phyloP scores from a whole-genome alignment of 2,888 invertebrate genomes.

The Tenthredo mesomela region DNA sequence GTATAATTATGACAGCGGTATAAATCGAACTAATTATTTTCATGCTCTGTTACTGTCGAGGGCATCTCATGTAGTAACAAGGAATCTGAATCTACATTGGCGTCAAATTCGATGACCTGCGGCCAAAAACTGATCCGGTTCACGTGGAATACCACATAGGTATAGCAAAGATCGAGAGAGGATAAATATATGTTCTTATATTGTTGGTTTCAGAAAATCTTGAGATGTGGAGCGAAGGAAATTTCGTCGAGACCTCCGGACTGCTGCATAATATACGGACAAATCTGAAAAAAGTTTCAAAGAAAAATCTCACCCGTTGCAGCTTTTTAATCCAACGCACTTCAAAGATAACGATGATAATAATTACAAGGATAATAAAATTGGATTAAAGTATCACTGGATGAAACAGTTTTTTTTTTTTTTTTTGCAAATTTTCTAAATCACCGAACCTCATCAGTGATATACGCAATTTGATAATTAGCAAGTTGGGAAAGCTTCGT shows the following conservation, averaged over 20 bases:
- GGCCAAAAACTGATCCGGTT: too few relatives aligned
- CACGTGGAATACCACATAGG: too few relatives aligned
- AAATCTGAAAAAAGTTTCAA: background rate
- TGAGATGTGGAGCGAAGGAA: background rate
- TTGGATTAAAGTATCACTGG: background rate
- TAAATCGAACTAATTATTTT: too few relatives aligned
- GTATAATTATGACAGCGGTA: too few relatives aligned
- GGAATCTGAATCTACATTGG: too few relatives aligned
- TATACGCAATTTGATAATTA: background rate
- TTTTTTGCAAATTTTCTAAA: too few relatives aligned
- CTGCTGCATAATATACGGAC: too few relatives aligned
- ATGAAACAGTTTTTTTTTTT: too few relatives aligned
- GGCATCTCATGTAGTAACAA: too few relatives aligned
- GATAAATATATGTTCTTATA: background rate
- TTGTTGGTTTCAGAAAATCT: constrained; percentile 18
- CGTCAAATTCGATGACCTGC: too few relatives aligned
- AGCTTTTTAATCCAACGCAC: background rate
- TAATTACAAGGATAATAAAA: background rate
- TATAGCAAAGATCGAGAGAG: too few relatives aligned
- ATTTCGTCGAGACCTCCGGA: background rate
- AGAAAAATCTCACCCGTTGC: background rate
- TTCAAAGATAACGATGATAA: background rate
- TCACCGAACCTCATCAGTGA: background rate
- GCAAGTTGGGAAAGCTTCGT: constrained; percentile 10
- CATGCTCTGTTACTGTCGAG: too few relatives aligned